These are phyloP conservation scores for Nanger granti DNA, from an alignment of 2,113 vertebrate species.

Conservation along the genomic window DNA sequence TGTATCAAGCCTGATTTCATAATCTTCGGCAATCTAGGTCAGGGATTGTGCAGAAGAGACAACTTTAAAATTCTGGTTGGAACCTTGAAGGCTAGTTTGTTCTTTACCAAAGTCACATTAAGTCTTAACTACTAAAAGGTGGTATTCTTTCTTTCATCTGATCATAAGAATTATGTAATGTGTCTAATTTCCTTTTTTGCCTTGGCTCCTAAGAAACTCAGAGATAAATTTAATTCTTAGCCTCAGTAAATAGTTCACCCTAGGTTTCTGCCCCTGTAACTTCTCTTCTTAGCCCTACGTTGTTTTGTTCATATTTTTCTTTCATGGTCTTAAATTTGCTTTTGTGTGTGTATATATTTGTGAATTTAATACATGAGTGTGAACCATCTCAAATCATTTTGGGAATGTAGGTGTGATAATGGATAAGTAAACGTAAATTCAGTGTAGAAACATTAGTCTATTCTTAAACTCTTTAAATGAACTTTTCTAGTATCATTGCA, in stretches of 20 bases:
- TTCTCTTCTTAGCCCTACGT: not conserved
- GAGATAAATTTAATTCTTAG: constrained; percentile 31
- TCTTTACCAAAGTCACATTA: not conserved
- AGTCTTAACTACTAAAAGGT: not conserved
- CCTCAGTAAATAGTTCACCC: not conserved
- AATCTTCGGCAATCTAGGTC: constrained; percentile 56
- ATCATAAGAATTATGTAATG: not conserved
- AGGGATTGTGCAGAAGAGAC: constrained; percentile 20
- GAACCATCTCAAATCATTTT: not conserved
- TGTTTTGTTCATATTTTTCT: not conserved
- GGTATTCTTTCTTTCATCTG: not conserved
- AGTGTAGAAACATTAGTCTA: constrained; percentile 47
- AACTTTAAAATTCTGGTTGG: not conserved
- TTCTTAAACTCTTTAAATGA: constrained; percentile 62
- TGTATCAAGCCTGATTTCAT: constrained; percentile 64
- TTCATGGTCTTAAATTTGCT: not conserved
- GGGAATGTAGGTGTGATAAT: not conserved
- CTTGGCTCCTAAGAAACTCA: constrained; percentile 30
- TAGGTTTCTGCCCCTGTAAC: not conserved
- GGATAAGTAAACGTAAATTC: constrained; percentile 15
- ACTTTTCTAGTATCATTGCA: constrained; percentile 46
- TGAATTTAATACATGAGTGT: not conserved
- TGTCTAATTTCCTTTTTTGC: constrained; percentile 33
- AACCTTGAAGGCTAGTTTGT: constrained; percentile 1
- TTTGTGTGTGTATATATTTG: not conserved